These are phyloP conservation scores for Megalops atlanticus DNA, from an alignment of 2,113 vertebrate species.

Conservation along the genomic window DNA sequence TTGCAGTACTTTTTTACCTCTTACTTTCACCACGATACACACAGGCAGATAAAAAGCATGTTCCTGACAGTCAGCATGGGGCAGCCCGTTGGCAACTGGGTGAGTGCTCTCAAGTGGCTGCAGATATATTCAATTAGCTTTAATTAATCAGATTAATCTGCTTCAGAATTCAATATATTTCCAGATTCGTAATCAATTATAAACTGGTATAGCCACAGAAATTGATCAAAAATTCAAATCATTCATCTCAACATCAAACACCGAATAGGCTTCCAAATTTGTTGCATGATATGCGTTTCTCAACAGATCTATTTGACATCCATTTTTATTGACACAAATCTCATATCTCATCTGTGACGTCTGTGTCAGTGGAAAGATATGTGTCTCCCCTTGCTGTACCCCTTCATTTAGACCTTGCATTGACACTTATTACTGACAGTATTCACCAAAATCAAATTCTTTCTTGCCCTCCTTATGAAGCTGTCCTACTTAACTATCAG, in stretches of 20 bases:
- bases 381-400: neutral
- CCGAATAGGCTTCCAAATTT: too few species aligned
- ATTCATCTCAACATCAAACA: too few species aligned
- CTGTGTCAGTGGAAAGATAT: neutral
- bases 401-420: neutral
- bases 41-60: conserved; percentile 22
- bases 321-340: too few species aligned
- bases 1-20: too few species aligned
- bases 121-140: neutral
- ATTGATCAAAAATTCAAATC: too few species aligned
- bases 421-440: too few species aligned
- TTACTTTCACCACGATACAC: conserved; percentile 58
- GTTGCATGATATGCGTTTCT: too few species aligned
- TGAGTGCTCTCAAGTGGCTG: neutral
- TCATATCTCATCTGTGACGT: too few species aligned
- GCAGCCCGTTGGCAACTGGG: neutral
- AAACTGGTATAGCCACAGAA: neutral
- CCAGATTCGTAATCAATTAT: neutral
- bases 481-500: neutral
- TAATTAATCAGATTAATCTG: neutral
- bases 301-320: too few species aligned
- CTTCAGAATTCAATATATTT: neutral
- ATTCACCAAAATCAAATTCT: neutral
- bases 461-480: neutral
- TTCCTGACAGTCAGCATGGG: neutral